Evolutionary conservation across 2,113 vertebrate genomes (phyloP).

Genomic region (pig (Sus scrofa)): T2T-Sscrofa CM000812.6:166498501-166499000

Average conservation of each 20-base stretch:
- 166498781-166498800: slow-evolving; percentile 4
- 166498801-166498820: not conserved
- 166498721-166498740: not conserved
- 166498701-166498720: not conserved
- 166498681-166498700: not conserved
- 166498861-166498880: not conserved
- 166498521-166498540: not conserved
- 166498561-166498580: not conserved
- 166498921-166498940: not conserved
- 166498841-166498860: not conserved
- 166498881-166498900: slow-evolving; percentile 6
- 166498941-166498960: not conserved
- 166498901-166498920: not conserved
- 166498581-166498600: not conserved
- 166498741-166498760: not conserved
- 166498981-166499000: not conserved
- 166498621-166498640: not conserved
- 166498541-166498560: not conserved
- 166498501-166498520: not conserved
- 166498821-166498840: not conserved
- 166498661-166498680: not conserved
- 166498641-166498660: not conserved
- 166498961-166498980: not conserved
- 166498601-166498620: not conserved
- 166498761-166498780: not conserved